A percentile compares a stretch with the other conserved stretches of the same genome.
Conservation (phyloP, 1,140 invertebrate species). For the Venturia canescens region DNA sequence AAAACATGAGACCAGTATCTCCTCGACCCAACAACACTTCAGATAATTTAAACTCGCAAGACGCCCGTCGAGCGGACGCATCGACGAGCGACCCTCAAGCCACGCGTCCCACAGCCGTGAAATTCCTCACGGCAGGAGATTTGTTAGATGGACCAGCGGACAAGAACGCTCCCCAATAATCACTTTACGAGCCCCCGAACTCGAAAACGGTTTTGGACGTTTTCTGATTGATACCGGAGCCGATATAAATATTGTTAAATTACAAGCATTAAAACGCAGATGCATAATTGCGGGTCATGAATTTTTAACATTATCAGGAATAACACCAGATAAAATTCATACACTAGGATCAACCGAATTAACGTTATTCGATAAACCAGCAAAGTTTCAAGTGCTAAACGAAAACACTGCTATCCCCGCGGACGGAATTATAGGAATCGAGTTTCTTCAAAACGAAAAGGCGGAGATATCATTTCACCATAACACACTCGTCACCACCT, state of each 20-base stretch:
- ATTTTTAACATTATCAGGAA: too few species aligned
- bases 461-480: constrained; percentile 48
- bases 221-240: constrained; percentile 32
- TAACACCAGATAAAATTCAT: too few species aligned
- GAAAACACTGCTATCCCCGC: not conserved
- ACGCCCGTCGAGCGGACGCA: not conserved
- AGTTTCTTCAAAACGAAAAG: constrained; percentile 39
- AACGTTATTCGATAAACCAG: not conserved
- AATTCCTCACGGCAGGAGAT: not conserved
- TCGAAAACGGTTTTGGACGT: not conserved
- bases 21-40: not conserved
- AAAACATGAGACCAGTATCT: not conserved
- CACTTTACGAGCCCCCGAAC: constrained; percentile 21
- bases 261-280: too few species aligned
- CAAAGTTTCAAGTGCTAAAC: not conserved
- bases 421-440: constrained; percentile 40
- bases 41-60: not conserved
- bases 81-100: not conserved
- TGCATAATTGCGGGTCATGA: too few species aligned
- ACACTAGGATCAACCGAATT: not conserved
- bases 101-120: not conserved
- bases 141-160: not conserved
- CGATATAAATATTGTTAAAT: constrained; percentile 24
- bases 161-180: constrained; percentile 6
- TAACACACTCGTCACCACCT: constrained; percentile 26